Evolutionary conservation across 2,888 invertebrate genomes (phyloP), one percentile per base, ranked within the genome.

Genomic region (Drosophila recens): DNA sequence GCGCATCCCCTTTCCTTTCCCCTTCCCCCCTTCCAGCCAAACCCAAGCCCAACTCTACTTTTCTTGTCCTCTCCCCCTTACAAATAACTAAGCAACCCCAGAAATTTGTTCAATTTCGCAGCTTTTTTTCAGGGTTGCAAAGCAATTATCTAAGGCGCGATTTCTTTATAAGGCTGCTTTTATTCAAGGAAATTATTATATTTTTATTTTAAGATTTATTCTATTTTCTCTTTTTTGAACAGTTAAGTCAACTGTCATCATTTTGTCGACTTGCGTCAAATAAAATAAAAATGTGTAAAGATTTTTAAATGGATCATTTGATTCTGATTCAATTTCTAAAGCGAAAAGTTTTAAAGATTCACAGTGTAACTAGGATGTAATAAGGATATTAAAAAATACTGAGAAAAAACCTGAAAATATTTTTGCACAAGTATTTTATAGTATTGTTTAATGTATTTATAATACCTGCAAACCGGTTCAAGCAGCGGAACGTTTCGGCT

Each of bases 91-190:
- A 72, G n/a, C 63, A 64, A 56, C 73, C 74, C 70, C 34, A 54
- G 45, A 34, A 65, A 73, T 76, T 76, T 66, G 48, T 38, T 43
- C 62, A 64, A 75, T 75, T 77, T 69, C 43, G 54, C 62, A 54
- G 53, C 51, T 36, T 27, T 9, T 42, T 40, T 48, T 34, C 48
- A 74, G 74, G 74, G 74, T 38, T 75, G 76, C 65, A 61, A 45
- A 23, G 36, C 46, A 61, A 61, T 71, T 66, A 54, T 51, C 9
- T n/a, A 49, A 38, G 36, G 15, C 48, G n/a, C 13, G 46, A 40
- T 42, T 10, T 40, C 10, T 45, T 23, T 42, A 34, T 27, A 17
- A 33, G 52, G 23, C 5, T 15, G 17, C 23, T 46, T 15, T 15
- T 2, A n/a, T 23, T 36, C 10, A 15, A 13, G 13, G 13, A 36